A percentile compares a stretch with the other conserved stretches of the same genome.
Evolutionary conservation across 2,888 invertebrate species (phyloP).

Genomic region (Agrochola lota): DNA sequence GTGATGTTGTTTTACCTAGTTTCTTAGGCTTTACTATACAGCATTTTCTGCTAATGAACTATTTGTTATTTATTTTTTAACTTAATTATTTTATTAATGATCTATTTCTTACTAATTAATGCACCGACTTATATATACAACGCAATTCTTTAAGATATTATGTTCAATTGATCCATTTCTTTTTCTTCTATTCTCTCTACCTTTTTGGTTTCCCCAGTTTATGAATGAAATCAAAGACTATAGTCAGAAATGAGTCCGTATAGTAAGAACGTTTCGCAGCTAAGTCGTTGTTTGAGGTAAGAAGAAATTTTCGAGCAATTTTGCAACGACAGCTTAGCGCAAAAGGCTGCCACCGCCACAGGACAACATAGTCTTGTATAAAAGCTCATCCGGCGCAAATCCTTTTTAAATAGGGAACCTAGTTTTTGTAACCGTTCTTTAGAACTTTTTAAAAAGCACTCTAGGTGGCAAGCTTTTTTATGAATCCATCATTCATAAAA

Average conservation of each 20-base stretch:
- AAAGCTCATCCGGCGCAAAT: slow-evolving; percentile 68
- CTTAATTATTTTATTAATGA: too few species aligned
- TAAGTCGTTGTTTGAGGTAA: slow-evolving; percentile 64
- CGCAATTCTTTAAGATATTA: not conserved
- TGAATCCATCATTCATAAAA: not conserved
- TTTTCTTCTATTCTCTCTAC: not conserved
- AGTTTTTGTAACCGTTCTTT: slow-evolving; percentile 35
- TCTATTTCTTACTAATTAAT: not conserved
- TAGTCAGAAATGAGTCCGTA: slow-evolving; percentile 25
- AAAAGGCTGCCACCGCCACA: slow-evolving; percentile 65
- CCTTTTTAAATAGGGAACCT: slow-evolving; percentile 44
- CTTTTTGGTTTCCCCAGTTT: not conserved
- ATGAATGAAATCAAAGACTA: slow-evolving; percentile 33
- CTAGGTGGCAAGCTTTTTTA: too few species aligned
- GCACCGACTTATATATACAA: not conserved
- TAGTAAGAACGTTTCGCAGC: slow-evolving; percentile 30
- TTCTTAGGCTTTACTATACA: not conserved
- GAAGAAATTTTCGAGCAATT: slow-evolving; percentile 75
- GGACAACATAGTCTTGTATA: slow-evolving; percentile 69
- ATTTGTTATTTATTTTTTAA: too few species aligned
- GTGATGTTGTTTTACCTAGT: too few species aligned
- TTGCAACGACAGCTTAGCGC: slow-evolving; percentile 67
- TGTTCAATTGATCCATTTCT: slow-evolving; percentile 5
- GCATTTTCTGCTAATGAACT: too few species aligned
- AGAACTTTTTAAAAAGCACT: slow-evolving; percentile 17